Conservation (phyloP, 2,113 vertebrate genomes). For the Gymnarchus niloticus region DNA sequence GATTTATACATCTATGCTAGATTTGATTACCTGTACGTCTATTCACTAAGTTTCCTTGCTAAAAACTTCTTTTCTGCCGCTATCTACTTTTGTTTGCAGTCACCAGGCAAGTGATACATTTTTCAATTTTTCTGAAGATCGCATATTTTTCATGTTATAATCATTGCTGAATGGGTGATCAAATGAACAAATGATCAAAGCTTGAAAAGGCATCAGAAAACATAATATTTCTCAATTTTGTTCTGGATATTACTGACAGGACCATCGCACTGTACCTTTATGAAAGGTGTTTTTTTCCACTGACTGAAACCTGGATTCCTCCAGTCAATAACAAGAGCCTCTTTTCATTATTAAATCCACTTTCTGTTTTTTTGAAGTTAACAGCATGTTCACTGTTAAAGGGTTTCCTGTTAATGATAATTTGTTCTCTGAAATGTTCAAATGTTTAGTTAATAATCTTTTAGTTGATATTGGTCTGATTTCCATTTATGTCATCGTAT, state of each 20-base stretch:
- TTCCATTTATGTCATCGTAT: not conserved
- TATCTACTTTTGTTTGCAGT: not conserved
- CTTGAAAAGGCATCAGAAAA: not conserved
- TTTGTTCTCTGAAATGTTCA: not conserved
- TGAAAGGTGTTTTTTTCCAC: not conserved
- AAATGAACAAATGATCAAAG: not conserved
- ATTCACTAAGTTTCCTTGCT: not conserved
- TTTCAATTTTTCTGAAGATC: not conserved
- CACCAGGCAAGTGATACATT: not conserved
- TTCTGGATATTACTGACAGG: not conserved
- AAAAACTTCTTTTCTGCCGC: not conserved
- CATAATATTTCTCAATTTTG: not conserved
- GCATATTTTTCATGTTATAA: not conserved
- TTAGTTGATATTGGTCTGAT: not conserved
- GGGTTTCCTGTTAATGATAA: not conserved
- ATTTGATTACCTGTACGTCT: too few species aligned
- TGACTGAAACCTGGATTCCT: too few species aligned
- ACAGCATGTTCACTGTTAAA: not conserved
- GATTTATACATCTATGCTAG: too few species aligned
- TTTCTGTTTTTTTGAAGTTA: not conserved
- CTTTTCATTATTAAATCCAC: not conserved
- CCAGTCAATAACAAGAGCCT: not conserved
- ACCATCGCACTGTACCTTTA: not conserved
- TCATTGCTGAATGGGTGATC: not conserved
- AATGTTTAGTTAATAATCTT: not conserved